A percentile compares a stretch with the other conserved stretches of the same genome.
These are phyloP conservation scores for Euwallacea fornicatus DNA, from an alignment of 1,140 invertebrate genomes.

Conservation along the genomic window DNA sequence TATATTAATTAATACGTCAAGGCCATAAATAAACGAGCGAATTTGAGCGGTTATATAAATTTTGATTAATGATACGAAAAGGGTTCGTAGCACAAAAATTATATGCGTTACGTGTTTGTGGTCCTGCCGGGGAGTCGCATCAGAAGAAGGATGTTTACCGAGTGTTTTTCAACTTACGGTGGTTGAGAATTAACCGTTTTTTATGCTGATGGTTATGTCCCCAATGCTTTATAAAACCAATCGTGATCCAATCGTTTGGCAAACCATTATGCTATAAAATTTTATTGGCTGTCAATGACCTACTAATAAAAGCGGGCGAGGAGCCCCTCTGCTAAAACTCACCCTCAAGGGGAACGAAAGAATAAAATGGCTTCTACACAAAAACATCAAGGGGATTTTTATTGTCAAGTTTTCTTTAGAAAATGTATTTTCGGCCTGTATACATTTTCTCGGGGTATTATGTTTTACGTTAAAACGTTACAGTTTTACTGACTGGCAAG, in stretches of 20 bases:
- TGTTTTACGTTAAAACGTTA: too few species aligned
- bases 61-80: slow-evolving; percentile 24
- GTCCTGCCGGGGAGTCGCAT: background rate
- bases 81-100: slow-evolving; percentile 20
- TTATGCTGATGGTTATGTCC: too few species aligned
- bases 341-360: slow-evolving; percentile 7
- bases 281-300: slow-evolving; percentile 37
- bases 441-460: background rate
- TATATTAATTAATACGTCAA: slow-evolving; percentile 34
- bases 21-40: slow-evolving; percentile 29
- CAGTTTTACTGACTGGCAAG: too few species aligned
- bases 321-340: slow-evolving; percentile 14
- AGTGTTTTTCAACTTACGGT: too few species aligned
- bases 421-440: slow-evolving; percentile 14
- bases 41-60: slow-evolving; percentile 29
- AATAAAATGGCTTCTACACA: slow-evolving; percentile 15
- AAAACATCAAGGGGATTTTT: slow-evolving; percentile 20
- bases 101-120: slow-evolving; percentile 14
- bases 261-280: slow-evolving; percentile 20
- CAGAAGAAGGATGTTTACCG: background rate
- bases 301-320: slow-evolving; percentile 31
- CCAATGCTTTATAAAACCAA: too few species aligned
- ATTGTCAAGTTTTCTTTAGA: slow-evolving; percentile 32
- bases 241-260: background rate
- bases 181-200: too few species aligned